Percentiles rank a stretch among this genome's conserved stretches.
phyloP scores from a whole-genome alignment of 2,888 invertebrate species.

The Limenitis camilla region DNA sequence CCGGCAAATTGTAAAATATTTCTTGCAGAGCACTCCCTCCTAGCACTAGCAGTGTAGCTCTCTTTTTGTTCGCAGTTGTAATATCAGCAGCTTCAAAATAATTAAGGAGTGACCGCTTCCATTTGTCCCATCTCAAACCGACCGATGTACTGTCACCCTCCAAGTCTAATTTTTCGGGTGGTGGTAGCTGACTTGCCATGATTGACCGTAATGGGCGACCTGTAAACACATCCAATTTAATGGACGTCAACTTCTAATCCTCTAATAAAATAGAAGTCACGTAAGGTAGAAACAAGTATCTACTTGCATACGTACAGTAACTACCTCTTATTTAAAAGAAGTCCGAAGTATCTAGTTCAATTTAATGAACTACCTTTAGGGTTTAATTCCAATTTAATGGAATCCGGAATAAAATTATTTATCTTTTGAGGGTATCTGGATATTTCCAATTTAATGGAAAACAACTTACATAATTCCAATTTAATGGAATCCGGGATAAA shows the following conservation, averaged over 20 bases:
- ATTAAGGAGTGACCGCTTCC: slow-evolving; percentile 29
- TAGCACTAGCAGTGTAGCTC: slow-evolving; percentile 26
- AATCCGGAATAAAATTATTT: too few species aligned
- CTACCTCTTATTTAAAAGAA: slow-evolving; percentile 4
- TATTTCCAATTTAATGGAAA: too few species aligned
- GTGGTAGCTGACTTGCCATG: slow-evolving; percentile 10
- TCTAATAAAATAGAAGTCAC: too few species aligned
- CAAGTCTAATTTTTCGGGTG: slow-evolving; percentile 4
- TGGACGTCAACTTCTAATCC: too few species aligned
- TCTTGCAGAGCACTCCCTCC: slow-evolving; percentile 30
- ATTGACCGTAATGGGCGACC: slow-evolving; percentile 5
- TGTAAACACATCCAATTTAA: too few species aligned
- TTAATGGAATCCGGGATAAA: too few species aligned
- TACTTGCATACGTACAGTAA: too few species aligned
- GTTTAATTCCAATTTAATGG: too few species aligned
- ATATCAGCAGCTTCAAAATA: too few species aligned
- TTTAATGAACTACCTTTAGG: slow-evolving; percentile 5
- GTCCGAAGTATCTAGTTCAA: neutral
- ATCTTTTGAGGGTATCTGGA: too few species aligned
- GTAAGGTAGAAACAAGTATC: too few species aligned
- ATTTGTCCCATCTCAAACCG: slow-evolving; percentile 31
- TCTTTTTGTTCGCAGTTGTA: slow-evolving; percentile 16
- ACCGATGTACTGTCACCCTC: slow-evolving; percentile 28
- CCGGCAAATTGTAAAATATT: slow-evolving; percentile 30
- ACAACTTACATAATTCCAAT: too few species aligned